Percentiles rank a stretch among this genome's conserved stretches.
phyloP scores from a whole-genome alignment of 2,888 invertebrate genomes.

The Argynnis bischoffii region DNA sequence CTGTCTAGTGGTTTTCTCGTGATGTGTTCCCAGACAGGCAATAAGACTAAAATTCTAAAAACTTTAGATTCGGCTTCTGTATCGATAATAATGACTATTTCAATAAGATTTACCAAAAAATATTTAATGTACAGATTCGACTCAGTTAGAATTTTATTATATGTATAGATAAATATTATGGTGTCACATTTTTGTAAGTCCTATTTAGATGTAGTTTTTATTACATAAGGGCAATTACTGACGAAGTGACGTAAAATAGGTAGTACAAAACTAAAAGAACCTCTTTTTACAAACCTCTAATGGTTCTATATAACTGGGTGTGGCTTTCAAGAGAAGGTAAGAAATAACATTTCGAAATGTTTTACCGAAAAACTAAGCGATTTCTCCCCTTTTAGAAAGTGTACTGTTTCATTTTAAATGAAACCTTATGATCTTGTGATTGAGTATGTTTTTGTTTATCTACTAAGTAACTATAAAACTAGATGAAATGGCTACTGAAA shows the following conservation, averaged over 20 bases:
- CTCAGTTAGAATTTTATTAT: too few species aligned
- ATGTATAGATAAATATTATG: too few species aligned
- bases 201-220: neutral
- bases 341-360: constrained; percentile 44
- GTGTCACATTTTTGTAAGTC: too few species aligned
- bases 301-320: constrained; percentile 27
- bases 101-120: too few species aligned
- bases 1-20: too few species aligned
- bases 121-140: too few species aligned
- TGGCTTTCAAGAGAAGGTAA: constrained; percentile 32
- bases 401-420: constrained; percentile 44
- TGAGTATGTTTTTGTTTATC: constrained; percentile 49
- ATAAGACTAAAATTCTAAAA: too few species aligned
- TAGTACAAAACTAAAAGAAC: neutral
- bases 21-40: too few species aligned
- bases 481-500: constrained; percentile 3
- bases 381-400: constrained; percentile 46
- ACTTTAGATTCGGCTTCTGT: too few species aligned
- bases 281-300: constrained; percentile 7
- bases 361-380: constrained; percentile 45
- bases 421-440: constrained; percentile 47
- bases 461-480: constrained; percentile 34
- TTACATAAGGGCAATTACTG: neutral
- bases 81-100: too few species aligned
- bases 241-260: neutral